These are phyloP conservation scores for Agelastica alni DNA, from an alignment of 2,888 invertebrate species.

Conservation along the genomic window DNA sequence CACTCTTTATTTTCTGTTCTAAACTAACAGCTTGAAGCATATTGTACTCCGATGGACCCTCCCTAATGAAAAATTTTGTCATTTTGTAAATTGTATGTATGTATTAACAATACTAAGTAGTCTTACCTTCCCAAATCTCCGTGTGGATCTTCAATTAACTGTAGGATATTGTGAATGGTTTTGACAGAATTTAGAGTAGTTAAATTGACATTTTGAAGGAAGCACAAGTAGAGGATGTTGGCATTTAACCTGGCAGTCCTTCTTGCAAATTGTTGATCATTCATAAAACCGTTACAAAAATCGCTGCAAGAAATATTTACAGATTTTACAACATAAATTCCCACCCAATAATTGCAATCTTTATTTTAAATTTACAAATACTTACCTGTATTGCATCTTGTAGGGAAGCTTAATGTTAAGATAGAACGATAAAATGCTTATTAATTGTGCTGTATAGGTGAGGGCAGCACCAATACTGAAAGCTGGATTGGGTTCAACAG, in stretches of 20 bases:
- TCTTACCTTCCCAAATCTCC: slow-evolving; percentile 75
- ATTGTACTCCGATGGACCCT: slow-evolving; percentile 67
- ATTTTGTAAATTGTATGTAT: too few species aligned
- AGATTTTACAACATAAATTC: too few species aligned
- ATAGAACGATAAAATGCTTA: slow-evolving; percentile 80
- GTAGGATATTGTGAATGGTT: slow-evolving; percentile 73
- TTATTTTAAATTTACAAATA: too few species aligned
- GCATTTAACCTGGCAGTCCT: slow-evolving; percentile 79
- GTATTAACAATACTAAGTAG: too few species aligned
- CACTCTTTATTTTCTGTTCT: slow-evolving; percentile 66
- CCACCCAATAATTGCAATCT: too few species aligned
- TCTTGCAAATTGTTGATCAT: slow-evolving; percentile 72
- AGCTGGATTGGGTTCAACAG: slow-evolving; percentile 68
- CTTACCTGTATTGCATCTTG: slow-evolving; percentile 68
- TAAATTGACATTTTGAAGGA: slow-evolving; percentile 73
- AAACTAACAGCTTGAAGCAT: slow-evolving; percentile 62
- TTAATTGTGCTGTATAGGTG: slow-evolving; percentile 83
- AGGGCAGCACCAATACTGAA: slow-evolving; percentile 80
- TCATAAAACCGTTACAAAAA: slow-evolving; percentile 75
- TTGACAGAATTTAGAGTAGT: slow-evolving; percentile 67
- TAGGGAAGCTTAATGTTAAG: slow-evolving; percentile 82
- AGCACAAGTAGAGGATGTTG: slow-evolving; percentile 78
- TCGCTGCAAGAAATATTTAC: slow-evolving; percentile 75
- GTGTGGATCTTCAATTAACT: slow-evolving; percentile 67
- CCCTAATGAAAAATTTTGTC: too few species aligned